Percentiles rank a stretch among this genome's conserved stretches.
Evolutionary conservation across 2,888 invertebrate species (phyloP).

Genomic region (Timema podura): DNA sequence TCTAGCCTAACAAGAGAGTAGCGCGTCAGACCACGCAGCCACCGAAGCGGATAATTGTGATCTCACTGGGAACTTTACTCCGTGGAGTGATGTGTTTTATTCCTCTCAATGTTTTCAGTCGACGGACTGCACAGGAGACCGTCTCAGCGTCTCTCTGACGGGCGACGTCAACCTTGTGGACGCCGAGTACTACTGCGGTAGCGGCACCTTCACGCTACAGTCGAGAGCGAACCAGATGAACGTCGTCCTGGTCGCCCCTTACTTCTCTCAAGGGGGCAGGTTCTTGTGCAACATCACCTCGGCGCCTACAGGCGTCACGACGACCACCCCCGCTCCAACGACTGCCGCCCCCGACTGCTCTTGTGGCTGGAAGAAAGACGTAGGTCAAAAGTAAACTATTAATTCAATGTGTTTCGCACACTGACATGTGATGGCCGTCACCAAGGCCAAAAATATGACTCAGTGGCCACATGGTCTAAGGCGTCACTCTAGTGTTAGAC

Average conservation of each 20-base stretch:
- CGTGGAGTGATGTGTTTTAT: too few species aligned
- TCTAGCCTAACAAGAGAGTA: too few species aligned
- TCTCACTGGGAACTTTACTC: too few species aligned
- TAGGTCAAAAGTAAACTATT: too few species aligned
- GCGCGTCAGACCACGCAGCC: too few species aligned
- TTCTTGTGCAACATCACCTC: constrained; percentile 6
- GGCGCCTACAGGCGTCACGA: not conserved
- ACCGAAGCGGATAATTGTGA: too few species aligned
- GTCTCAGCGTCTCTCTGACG: not conserved
- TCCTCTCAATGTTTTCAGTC: too few species aligned
- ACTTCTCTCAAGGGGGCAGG: constrained; percentile 5
- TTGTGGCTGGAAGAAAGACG: constrained; percentile 7
- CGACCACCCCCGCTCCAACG: constrained; percentile 1
- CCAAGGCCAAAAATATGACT: too few species aligned
- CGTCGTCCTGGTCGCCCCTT: not conserved
- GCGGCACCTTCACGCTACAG: not conserved
- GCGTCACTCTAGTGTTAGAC: too few species aligned
- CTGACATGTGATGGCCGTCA: too few species aligned
- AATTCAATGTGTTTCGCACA: too few species aligned
- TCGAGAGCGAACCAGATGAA: not conserved
- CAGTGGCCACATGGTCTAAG: too few species aligned
- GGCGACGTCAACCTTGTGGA: not conserved
- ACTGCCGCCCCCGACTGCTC: not conserved
- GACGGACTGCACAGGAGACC: constrained; percentile 1
- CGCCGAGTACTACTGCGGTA: constrained; percentile 12